Evolutionary conservation across 2,888 invertebrate genomes (phyloP), one percentile per base, ranked within the genome.

Genomic region (Notocelia uddmanniana): DNA sequence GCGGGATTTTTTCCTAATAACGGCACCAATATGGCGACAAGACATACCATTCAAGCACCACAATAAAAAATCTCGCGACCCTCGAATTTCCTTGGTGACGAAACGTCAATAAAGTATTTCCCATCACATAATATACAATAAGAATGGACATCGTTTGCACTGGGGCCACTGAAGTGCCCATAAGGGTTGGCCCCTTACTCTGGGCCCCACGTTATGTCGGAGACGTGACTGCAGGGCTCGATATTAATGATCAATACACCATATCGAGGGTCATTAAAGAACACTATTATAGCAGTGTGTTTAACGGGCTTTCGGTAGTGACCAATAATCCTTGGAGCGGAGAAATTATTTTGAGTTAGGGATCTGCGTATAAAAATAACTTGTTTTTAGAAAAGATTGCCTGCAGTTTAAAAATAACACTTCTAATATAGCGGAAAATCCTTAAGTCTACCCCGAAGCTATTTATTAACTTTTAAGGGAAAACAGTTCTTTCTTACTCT

Each of bases 181-280:
- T 62, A 66, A 73, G 70, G 66, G 73, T 55, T 55, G 52, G 62
- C 62, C 63, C 64, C 64, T 64, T 2, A 54, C 11, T 21, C n/a
- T 37, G 66, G 57, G 52, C 68, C 71, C 74, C 67, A 63, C 50
- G 52, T 70, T 69, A 66, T 45, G 62, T 48, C 31, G 11, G 48
- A 52, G 19, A 74, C 71, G 74, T 71, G 73, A 68, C 67, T 60
- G 58, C 52, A 50, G 57, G 11, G 11, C 62, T 64, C 68, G 48
- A 68, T 68, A 72, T 68, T 68, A 72, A 72, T 55, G 68, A 62
- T 68, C 72, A 37, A 62, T 72, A 52, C 66, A 21, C 57, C 37
- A 55, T 13, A 67, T 68, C 62, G 68, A 50, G 60, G 72, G 72
- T 62, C 68, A 72, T 72, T 72, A 62, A 19, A 37, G 26, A 60